Conservation (phyloP, 1,140 invertebrate genomes). For the silkworm (Bombyx mori) region ASM3026992v2 NC_085128.1:18106501-18107000, state of each 20-base stretch:
- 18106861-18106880: constrained; percentile 1
- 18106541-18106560: constrained; percentile 37
- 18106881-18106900: constrained; percentile 1
- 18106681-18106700: constrained; percentile 17
- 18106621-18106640: constrained; percentile 49
- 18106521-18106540: constrained; percentile 56
- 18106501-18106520: constrained; percentile 64
- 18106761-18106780: not conserved
- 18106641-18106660: constrained; percentile 37
- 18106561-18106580: constrained; percentile 36
- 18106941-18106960: constrained; percentile 35
- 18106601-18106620: constrained; percentile 44
- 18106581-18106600: constrained; percentile 45
- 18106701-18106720: not conserved
- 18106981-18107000: constrained; percentile 47
- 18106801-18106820: not conserved
- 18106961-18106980: constrained; percentile 28
- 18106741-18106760: not conserved
- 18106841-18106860: not conserved
- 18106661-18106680: constrained; percentile 34
- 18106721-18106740: not conserved
- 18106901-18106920: constrained; percentile 20
- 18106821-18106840: no score
- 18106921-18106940: constrained; percentile 56
- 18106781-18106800: not conserved